Evolutionary conservation across 1,140 invertebrate genomes (phyloP).

Genomic region (Zaprionus ghesquierei): DNA sequence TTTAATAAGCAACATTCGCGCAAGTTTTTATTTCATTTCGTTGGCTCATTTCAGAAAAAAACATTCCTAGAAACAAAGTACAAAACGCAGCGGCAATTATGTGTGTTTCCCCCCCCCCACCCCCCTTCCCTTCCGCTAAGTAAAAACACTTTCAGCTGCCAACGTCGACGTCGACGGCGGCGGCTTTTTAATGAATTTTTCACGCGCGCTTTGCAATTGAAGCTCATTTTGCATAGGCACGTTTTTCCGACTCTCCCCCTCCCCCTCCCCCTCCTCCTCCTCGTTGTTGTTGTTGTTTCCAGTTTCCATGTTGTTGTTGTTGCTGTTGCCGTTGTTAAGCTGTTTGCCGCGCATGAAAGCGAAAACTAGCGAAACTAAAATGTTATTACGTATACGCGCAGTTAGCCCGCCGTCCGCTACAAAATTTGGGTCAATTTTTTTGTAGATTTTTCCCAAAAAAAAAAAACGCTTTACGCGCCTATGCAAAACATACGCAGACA

Average conservation of each 20-base stretch:
- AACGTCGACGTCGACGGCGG: no score
- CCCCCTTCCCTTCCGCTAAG: constrained; percentile 1
- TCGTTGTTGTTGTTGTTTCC: constrained; percentile 11
- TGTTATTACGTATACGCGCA: constrained; percentile 74
- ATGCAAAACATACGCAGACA: constrained; percentile 2
- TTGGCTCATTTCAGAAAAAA: constrained; percentile 4
- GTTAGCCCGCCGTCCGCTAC: constrained; percentile 41
- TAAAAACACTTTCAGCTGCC: constrained; percentile 22
- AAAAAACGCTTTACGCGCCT: constrained; percentile 18
- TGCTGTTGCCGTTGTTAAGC: constrained; percentile 45
- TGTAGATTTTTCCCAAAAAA: neutral
- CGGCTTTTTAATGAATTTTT: constrained; percentile 79
- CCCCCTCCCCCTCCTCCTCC: no score
- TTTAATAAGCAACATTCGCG: constrained; percentile 69
- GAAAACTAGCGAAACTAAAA: constrained; percentile 79
- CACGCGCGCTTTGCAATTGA: constrained; percentile 76
- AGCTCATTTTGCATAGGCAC: constrained; percentile 78
- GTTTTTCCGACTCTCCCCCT: constrained; percentile 49
- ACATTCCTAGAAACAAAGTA: constrained; percentile 67
- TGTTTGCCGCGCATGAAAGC: constrained; percentile 73
- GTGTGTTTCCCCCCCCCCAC: constrained; percentile 37
- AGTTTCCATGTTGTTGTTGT: constrained; percentile 3
- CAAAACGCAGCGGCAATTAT: constrained; percentile 65
- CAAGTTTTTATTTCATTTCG: constrained; percentile 27
- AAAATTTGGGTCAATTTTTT: constrained; percentile 66